These are phyloP conservation scores for Pachycephala philippinensis DNA, from an alignment of 2,113 vertebrate species.

Conservation along the genomic window DNA sequence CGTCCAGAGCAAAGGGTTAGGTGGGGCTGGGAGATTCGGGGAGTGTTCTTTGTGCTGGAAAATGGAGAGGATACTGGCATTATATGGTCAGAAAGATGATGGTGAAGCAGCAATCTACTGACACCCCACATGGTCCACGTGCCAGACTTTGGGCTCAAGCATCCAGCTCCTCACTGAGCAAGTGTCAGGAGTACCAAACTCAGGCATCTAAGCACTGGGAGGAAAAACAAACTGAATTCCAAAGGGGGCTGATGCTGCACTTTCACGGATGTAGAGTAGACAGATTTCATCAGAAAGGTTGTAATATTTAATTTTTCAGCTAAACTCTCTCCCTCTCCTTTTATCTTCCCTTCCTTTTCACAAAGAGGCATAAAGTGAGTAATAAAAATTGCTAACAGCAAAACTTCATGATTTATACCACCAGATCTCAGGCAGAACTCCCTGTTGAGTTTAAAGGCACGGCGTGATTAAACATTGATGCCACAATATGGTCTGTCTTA, in stretches of 20 bases:
- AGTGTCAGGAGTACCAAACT: neutral
- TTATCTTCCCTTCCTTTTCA: neutral
- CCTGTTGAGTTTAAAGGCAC: conserved; percentile 29
- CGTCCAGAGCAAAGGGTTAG: neutral
- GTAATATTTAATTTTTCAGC: neutral
- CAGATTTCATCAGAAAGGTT: neutral
- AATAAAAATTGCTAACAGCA: conserved; percentile 16
- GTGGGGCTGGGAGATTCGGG: neutral
- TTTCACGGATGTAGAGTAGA: neutral
- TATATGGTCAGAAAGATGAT: neutral
- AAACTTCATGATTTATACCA: conserved; percentile 1
- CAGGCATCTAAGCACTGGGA: neutral
- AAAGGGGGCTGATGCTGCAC: neutral
- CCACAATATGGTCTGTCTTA: conserved; percentile 51
- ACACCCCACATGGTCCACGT: neutral
- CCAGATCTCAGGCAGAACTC: conserved; percentile 20
- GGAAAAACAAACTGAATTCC: neutral
- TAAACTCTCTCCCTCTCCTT: neutral
- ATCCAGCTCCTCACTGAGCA: neutral
- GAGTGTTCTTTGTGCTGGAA: conserved; percentile 11
- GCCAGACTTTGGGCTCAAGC: neutral
- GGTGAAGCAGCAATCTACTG: neutral
- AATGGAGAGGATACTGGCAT: neutral
- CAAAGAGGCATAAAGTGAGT: neutral
- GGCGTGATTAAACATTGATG: conserved; percentile 61